A percentile compares a stretch with the other conserved stretches of the same genome.
phyloP scores from a whole-genome alignment of 1,140 invertebrate species.

The Philopotamus ludificatus region DNA sequence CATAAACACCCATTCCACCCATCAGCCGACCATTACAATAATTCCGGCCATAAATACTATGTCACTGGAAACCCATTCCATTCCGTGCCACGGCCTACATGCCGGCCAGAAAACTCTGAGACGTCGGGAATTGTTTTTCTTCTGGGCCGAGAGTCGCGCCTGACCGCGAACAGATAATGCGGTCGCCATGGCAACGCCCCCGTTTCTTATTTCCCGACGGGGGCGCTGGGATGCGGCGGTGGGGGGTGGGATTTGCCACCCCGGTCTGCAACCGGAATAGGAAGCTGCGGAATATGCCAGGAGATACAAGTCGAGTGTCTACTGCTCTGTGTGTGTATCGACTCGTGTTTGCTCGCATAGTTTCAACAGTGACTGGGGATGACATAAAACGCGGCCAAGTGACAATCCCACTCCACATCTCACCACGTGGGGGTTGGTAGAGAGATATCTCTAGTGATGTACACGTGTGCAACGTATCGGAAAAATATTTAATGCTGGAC shows the following conservation, averaged over 20 bases:
- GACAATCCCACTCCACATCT: background rate
- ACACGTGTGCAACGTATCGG: no score
- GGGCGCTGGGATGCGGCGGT: background rate
- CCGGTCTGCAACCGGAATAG: background rate
- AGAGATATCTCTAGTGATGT: no score
- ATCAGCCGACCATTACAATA: background rate
- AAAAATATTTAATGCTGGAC: no score
- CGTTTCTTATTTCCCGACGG: conserved; percentile 22
- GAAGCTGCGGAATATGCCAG: background rate
- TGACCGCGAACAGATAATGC: conserved; percentile 42
- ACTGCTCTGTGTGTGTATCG: conserved; percentile 6
- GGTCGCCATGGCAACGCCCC: conserved; percentile 39
- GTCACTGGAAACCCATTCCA: background rate
- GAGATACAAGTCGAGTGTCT: background rate
- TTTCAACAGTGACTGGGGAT: conserved; percentile 4
- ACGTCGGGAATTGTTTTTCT: background rate
- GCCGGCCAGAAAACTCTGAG: no score
- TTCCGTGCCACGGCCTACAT: no score
- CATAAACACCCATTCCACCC: background rate
- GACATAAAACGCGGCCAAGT: conserved; percentile 1
- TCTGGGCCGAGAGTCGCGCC: conserved; percentile 21
- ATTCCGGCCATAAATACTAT: background rate
- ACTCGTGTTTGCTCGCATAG: conserved; percentile 10
- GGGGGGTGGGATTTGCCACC: background rate
- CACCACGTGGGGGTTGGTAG: no score